Base-by-base conservation (phyloP, 2,113 vertebrate species). In the Paramisgurnus dabryanus region DNA sequence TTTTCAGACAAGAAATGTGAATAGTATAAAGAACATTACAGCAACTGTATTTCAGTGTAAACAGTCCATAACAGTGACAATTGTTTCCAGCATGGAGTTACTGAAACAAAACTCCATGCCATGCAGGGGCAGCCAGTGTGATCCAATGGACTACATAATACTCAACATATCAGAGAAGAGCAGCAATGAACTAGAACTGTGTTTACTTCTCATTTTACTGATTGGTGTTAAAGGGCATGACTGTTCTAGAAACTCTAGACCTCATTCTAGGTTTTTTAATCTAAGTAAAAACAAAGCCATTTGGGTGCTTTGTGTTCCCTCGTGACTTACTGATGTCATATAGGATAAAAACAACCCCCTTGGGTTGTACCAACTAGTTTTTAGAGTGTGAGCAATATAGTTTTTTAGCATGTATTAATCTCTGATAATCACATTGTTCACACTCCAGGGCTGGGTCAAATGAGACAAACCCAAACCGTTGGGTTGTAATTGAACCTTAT, bases 31-130 rank as follows among this genome's bases (percentile, higher is more conserved):
- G 39, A 67, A 67, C 76, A 41, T 67, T 39, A 55, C 76, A 67
- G 50, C 76, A 78, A 79, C 40, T 71, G 58, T 40, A 72, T 64
- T 61, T 47, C 78, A 55, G 78, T 5, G 45, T 64, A 80, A 80
- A 80, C 78, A 65, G 60, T 41, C 47, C 68, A 27, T 80, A 72
- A 72, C 78, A 68, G 65, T 65, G 78, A 49, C 78, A 55, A 71
- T 80, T 80, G 58, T 80, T 80, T 80, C 78, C 78, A 80, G 68
- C 78, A 72, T 80, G 45, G 60, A 71, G 47, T 58, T 72, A 71
- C 78, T 71, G 58, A 40, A 80, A 71, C 58, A 53, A 27, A 69
- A 18, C 43, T 39, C 45, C 49, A 61, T 22, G 77, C 57, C 67
- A 61, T 4, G 68, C 67, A 71, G 9, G 58, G 67, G 47, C 67